Evolutionary conservation across 2,797 vertebrate species (phyloP).

Genomic region (Lerista edwardsae): DNA sequence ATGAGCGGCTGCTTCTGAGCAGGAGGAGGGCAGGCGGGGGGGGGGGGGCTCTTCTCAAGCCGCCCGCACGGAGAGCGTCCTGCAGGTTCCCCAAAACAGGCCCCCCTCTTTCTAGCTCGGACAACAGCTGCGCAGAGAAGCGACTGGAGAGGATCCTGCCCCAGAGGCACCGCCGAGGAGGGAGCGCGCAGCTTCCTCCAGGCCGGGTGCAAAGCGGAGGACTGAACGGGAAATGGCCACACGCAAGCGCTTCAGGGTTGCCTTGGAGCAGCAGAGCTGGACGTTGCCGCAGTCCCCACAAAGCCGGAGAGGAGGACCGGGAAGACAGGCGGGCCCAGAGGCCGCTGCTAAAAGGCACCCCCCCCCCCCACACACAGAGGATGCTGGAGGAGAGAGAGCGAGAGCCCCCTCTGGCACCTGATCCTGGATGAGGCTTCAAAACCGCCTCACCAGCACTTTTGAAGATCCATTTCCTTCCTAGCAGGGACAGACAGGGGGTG

Average conservation of each 20-base stretch:
- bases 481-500: too few relatives aligned
- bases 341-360: too few relatives aligned
- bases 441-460: not conserved
- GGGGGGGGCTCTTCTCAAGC: too few relatives aligned
- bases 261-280: constrained; percentile 52
- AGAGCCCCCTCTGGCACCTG: not conserved
- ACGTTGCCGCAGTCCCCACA: constrained; percentile 16
- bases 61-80: too few relatives aligned
- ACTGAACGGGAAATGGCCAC: too few relatives aligned
- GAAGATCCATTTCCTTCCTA: not conserved
- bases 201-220: constrained; percentile 65
- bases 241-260: constrained; percentile 64
- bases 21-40: too few relatives aligned
- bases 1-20: not conserved
- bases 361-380: too few relatives aligned
- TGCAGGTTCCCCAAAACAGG: not conserved
- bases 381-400: not conserved
- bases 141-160: not conserved
- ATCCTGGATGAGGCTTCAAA: not conserved
- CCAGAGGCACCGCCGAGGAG: constrained; percentile 30
- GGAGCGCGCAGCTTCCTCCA: constrained; percentile 50
- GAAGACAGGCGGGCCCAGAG: not conserved
- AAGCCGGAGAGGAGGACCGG: constrained; percentile 49
- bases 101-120: not conserved
- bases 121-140: not conserved